Conservation (phyloP, 2,888 invertebrate genomes). For the Drosophila dives region DNA sequence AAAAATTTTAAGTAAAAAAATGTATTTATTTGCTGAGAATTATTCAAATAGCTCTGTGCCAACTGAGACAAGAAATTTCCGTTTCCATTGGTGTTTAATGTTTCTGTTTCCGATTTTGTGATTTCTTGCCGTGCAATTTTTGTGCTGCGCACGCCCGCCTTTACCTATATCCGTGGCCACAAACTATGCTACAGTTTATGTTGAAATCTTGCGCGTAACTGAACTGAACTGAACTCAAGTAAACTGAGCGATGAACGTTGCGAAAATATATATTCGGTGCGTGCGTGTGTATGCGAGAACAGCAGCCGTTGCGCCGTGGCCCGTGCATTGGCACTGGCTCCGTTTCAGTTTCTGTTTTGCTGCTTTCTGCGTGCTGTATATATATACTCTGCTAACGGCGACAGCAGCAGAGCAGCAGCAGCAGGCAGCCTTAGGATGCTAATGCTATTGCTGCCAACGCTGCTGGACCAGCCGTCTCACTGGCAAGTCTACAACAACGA, state of each 20-base stretch:
- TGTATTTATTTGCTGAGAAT: slow-evolving; percentile 33
- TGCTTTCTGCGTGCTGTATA: slow-evolving; percentile 28
- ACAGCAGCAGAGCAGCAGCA: not conserved
- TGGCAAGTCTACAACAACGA: slow-evolving; percentile 53
- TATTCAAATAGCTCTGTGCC: slow-evolving; percentile 43
- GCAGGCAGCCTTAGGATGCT: slow-evolving; percentile 46
- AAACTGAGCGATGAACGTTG: slow-evolving; percentile 59
- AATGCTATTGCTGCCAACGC: slow-evolving; percentile 42
- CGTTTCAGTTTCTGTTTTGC: slow-evolving; percentile 55
- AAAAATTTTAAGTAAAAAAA: slow-evolving; percentile 5
- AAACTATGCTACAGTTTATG: slow-evolving; percentile 71
- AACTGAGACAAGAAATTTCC: slow-evolving; percentile 49
- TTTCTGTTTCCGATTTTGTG: slow-evolving; percentile 46
- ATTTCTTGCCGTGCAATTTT: slow-evolving; percentile 55
- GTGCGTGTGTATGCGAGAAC: slow-evolving; percentile 25
- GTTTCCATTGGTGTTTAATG: slow-evolving; percentile 47
- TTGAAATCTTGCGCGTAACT: slow-evolving; percentile 81
- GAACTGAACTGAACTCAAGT: slow-evolving; percentile 37
- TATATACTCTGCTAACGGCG: slow-evolving; percentile 15
- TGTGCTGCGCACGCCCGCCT: slow-evolving; percentile 71
- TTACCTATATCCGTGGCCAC: slow-evolving; percentile 57
- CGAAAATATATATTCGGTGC: slow-evolving; percentile 17
- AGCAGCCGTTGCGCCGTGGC: slow-evolving; percentile 49
- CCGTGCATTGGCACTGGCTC: slow-evolving; percentile 68
- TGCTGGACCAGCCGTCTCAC: slow-evolving; percentile 52